Percentiles rank a stretch among this genome's conserved stretches.
These are phyloP conservation scores for Ametastegia equiseti DNA, from an alignment of 2,888 invertebrate genomes.

Conservation along the genomic window DNA sequence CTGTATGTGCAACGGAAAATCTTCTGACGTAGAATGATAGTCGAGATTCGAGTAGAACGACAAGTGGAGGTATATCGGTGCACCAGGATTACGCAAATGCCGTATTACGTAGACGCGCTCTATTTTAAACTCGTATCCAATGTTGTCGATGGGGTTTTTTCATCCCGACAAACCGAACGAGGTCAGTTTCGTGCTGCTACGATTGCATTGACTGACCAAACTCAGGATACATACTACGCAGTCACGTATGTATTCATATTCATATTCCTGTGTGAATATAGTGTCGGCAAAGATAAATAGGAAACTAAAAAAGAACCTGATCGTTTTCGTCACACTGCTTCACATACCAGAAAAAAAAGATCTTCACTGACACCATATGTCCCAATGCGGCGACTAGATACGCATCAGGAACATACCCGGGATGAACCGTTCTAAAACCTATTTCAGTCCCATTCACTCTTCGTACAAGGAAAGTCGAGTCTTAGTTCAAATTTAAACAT, in stretches of 20 bases:
- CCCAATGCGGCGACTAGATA: not conserved
- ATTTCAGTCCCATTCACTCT: not conserved
- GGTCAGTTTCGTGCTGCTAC: slow-evolving; percentile 31
- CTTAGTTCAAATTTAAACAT: not conserved
- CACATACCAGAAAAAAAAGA: not conserved
- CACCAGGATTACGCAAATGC: slow-evolving; percentile 23
- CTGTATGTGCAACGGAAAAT: not conserved
- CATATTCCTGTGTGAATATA: not conserved
- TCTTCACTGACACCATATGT: not conserved
- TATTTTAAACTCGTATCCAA: slow-evolving; percentile 34
- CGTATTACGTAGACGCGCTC: slow-evolving; percentile 25
- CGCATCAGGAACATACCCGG: not conserved
- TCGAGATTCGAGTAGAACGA: slow-evolving; percentile 8
- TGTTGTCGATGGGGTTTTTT: slow-evolving; percentile 9
- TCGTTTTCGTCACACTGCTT: not conserved
- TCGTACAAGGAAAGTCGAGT: not conserved
- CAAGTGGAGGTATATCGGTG: not conserved
- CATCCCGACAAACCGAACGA: not conserved
- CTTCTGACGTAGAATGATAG: slow-evolving; percentile 12
- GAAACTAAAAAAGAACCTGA: not conserved
- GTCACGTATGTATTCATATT: not conserved
- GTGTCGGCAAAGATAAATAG: not conserved
- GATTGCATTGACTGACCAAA: not conserved
- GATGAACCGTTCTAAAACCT: not conserved
- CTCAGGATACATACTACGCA: too few relatives aligned